A percentile compares a stretch with the other conserved stretches of the same genome.
phyloP scores from a whole-genome alignment of 64 coral and sea anemone genomes.

The Dendronephthya gigantea region DNA sequence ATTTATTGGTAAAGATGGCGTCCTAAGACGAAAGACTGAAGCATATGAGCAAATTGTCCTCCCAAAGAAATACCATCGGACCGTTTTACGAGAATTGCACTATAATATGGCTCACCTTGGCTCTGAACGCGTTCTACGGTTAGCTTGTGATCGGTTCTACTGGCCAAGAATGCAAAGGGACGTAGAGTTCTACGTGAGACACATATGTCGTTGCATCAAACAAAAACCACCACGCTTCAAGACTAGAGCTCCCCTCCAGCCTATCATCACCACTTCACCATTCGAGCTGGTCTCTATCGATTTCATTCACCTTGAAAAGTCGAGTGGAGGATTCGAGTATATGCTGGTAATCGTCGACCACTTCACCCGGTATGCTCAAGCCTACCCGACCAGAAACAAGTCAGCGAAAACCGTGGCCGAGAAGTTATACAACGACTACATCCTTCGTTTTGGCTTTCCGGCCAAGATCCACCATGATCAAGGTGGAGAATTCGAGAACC shows the following conservation, averaged over 20 bases:
- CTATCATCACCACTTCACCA: background rate
- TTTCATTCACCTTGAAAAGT: no score
- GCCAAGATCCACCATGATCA: no score
- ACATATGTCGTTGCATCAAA: background rate
- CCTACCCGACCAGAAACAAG: no score
- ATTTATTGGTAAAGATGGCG: background rate
- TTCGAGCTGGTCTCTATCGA: background rate
- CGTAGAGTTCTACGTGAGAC: background rate
- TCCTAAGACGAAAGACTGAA: background rate
- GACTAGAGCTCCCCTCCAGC: background rate
- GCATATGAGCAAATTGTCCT: background rate
- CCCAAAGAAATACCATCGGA: background rate
- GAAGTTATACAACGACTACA: no score
- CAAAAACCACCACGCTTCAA: no score
- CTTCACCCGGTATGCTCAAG: no score
- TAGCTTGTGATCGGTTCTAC: background rate
- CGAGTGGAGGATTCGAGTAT: background rate
- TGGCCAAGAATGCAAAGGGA: background rate
- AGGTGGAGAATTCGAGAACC: no score
- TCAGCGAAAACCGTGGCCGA: background rate
- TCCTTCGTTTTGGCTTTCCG: no score
- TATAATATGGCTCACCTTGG: background rate
- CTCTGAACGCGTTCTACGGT: background rate
- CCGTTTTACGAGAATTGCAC: background rate
- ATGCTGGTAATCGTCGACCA: background rate